These are phyloP conservation scores for Neodontobutis hainanensis DNA, from an alignment of 2,113 vertebrate genomes.

Conservation along the genomic window DNA sequence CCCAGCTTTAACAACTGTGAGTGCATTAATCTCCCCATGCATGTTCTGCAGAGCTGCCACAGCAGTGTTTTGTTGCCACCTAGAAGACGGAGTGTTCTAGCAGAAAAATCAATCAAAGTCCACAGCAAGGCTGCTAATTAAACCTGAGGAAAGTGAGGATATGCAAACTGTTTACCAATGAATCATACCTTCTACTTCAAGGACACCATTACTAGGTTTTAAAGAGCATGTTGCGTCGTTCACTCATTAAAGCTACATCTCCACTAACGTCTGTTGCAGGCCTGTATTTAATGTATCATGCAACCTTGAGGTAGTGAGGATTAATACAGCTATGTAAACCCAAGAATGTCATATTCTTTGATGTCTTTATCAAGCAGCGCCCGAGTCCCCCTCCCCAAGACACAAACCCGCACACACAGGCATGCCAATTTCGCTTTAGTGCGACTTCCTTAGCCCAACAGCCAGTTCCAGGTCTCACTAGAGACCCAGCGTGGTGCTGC, in stretches of 20 bases:
- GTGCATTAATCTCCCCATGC: slow-evolving; percentile 32
- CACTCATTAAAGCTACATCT: slow-evolving; percentile 11
- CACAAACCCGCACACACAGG: not conserved
- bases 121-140: slow-evolving; percentile 53
- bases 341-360: slow-evolving; percentile 53
- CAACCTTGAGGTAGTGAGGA: slow-evolving; percentile 40
- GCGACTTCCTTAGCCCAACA: slow-evolving; percentile 37
- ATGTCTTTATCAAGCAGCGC: slow-evolving; percentile 56
- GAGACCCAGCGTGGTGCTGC: slow-evolving; percentile 59
- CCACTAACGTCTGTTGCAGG: slow-evolving; percentile 13
- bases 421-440: slow-evolving; percentile 27
- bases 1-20: slow-evolving; percentile 14
- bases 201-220: slow-evolving; percentile 22
- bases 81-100: slow-evolving; percentile 30
- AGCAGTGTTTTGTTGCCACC: slow-evolving; percentile 23
- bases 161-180: slow-evolving; percentile 52
- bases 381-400: not conserved
- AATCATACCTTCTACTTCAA: slow-evolving; percentile 35
- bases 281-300: slow-evolving; percentile 18
- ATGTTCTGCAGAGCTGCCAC: slow-evolving; percentile 12
- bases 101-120: slow-evolving; percentile 61
- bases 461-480: slow-evolving; percentile 56
- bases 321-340: slow-evolving; percentile 48
- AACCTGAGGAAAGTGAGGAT: slow-evolving; percentile 52
- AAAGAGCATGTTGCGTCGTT: slow-evolving; percentile 22